Conservation (phyloP, 2,797 vertebrate genomes). For the Lophius americanus region DNA sequence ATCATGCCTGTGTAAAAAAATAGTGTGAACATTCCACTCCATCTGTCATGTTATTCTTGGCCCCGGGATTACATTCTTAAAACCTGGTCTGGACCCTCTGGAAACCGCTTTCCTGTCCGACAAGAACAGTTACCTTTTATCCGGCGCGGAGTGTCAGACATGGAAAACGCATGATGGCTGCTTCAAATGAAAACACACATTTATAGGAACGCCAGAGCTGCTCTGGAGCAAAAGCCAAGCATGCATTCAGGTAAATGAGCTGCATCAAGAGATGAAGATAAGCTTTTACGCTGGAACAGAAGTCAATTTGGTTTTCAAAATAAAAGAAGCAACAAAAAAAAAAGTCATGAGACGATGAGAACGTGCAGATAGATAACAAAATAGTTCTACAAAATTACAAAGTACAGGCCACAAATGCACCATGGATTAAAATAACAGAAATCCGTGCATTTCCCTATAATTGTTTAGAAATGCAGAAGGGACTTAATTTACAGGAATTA, state of each 20-base stretch:
- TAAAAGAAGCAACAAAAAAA: constrained; percentile 20
- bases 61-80: constrained; percentile 54
- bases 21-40: constrained; percentile 57
- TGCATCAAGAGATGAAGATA: neutral
- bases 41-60: constrained; percentile 73
- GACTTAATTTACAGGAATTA: too few species aligned
- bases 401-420: too few species aligned
- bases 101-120: constrained; percentile 35
- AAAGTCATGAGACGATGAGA: neutral
- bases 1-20: constrained; percentile 41
- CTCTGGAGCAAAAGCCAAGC: constrained; percentile 20
- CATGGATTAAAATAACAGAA: too few species aligned
- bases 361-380: neutral
- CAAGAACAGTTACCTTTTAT: constrained; percentile 56
- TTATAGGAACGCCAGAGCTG: neutral
- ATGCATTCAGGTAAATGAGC: constrained; percentile 19
- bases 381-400: too few species aligned
- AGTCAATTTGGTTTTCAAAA: constrained; percentile 37
- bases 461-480: too few species aligned
- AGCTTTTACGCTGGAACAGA: neutral
- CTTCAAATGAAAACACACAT: constrained; percentile 41
- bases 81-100: constrained; percentile 58
- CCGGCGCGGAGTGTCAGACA: constrained; percentile 18
- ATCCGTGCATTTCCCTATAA: too few species aligned
- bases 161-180: constrained; percentile 22